phyloP scores from a whole-genome alignment of 2,797 vertebrate genomes.

The Malacoraja senta region DNA sequence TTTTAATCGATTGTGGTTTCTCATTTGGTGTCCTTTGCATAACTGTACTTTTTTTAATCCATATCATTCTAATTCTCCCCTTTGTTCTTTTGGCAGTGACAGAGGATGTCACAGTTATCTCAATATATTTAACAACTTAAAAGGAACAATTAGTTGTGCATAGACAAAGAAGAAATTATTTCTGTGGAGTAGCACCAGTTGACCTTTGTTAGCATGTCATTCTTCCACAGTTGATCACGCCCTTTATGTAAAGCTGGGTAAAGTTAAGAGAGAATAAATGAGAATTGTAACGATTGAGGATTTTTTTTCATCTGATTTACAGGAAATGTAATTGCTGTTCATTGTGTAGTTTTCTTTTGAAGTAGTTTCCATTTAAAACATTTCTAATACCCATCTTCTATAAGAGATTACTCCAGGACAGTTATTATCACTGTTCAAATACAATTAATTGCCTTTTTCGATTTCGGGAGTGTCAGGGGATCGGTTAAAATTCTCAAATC shows the following conservation, averaged over 20 bases:
- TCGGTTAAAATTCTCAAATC: constrained; percentile 27
- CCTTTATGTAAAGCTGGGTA: not conserved
- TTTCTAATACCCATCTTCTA: constrained; percentile 2
- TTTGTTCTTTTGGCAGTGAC: not conserved
- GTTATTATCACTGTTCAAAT: constrained; percentile 31
- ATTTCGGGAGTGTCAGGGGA: constrained; percentile 8
- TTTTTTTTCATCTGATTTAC: constrained; percentile 35
- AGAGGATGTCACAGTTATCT: not conserved
- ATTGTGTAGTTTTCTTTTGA: constrained; percentile 35
- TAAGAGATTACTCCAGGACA: constrained; percentile 14
- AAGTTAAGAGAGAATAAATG: constrained; percentile 22
- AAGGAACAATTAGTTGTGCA: constrained; percentile 20
- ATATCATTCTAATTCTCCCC: not conserved
- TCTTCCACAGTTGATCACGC: constrained; percentile 18
- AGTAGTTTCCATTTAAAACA: constrained; percentile 23
- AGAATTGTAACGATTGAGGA: constrained; percentile 28
- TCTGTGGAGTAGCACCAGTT: not conserved
- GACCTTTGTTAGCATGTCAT: constrained; percentile 5
- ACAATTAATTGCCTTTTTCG: constrained; percentile 30
- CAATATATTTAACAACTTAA: constrained; percentile 12
- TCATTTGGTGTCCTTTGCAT: not conserved
- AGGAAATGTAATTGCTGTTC: constrained; percentile 33
- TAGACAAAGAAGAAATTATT: not conserved
- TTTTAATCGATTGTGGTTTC: not conserved
- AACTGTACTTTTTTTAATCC: not conserved